phyloP scores from a whole-genome alignment of 2,113 vertebrate species.

The Salvelinus namaycush region DNA sequence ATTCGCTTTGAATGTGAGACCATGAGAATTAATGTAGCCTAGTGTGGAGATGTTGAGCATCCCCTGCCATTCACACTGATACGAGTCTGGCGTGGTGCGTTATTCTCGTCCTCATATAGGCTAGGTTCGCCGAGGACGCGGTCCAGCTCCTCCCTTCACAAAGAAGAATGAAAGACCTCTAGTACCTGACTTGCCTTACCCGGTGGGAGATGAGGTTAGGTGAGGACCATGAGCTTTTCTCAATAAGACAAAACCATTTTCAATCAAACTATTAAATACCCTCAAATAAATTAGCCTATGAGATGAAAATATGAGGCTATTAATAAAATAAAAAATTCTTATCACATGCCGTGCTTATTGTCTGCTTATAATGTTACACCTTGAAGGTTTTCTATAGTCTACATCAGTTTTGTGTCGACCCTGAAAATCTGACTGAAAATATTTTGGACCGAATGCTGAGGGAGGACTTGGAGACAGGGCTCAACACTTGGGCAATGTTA shows the following conservation, averaged over 20 bases:
- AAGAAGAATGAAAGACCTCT: not conserved
- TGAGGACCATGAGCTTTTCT: not conserved
- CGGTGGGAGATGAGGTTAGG: not conserved
- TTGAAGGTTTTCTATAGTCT: no score
- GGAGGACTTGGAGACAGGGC: not conserved
- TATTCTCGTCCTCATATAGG: slow-evolving; percentile 1
- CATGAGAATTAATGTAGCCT: no score
- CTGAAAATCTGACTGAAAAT: no score
- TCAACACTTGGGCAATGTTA: not conserved
- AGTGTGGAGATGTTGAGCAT: not conserved
- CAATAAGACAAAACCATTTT: no score
- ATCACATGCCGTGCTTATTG: no score
- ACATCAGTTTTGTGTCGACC: no score
- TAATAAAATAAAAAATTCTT: no score
- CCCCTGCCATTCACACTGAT: not conserved
- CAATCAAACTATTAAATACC: no score
- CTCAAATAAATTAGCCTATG: no score
- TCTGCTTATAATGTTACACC: no score
- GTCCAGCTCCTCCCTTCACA: not conserved
- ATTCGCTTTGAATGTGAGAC: no score
- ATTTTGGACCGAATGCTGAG: not conserved
- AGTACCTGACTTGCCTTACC: not conserved
- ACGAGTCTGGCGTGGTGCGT: not conserved
- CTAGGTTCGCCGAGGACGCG: not conserved
- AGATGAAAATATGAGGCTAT: no score